A percentile compares a stretch with the other conserved stretches of the same genome.
phyloP scores from a whole-genome alignment of 2,888 invertebrate genomes.

The Clanis bilineata region DNA sequence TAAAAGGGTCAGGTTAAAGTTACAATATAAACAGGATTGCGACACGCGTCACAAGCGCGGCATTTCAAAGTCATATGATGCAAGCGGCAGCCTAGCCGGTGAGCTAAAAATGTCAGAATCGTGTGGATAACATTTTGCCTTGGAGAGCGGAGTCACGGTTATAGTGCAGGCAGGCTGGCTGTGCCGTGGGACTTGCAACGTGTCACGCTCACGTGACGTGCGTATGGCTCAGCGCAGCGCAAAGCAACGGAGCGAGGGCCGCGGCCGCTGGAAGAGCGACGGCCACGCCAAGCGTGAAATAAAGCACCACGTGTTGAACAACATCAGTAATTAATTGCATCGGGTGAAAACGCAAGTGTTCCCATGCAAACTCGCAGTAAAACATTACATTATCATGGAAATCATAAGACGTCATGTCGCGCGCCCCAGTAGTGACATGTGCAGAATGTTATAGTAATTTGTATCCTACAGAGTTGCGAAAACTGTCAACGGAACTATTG shows the following conservation, averaged over 20 bases:
- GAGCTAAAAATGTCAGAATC: slow-evolving; percentile 76
- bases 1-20: slow-evolving; percentile 45
- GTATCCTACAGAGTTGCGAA: slow-evolving; percentile 24
- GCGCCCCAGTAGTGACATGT: neutral
- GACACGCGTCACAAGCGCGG: slow-evolving; percentile 51
- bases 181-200: neutral
- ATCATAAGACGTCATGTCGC: neutral
- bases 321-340: slow-evolving; percentile 69
- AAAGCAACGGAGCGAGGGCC: slow-evolving; percentile 26
- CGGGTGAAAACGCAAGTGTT: slow-evolving; percentile 74
- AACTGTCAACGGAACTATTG: neutral
- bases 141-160: slow-evolving; percentile 46
- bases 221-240: neutral
- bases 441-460: neutral
- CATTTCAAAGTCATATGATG: slow-evolving; percentile 63
- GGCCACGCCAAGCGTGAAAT: slow-evolving; percentile 62
- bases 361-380: slow-evolving; percentile 61
- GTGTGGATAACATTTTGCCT: slow-evolving; percentile 58
- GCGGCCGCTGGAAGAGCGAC: slow-evolving; percentile 54
- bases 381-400: slow-evolving; percentile 24
- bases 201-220: too few species aligned
- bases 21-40: slow-evolving; percentile 54
- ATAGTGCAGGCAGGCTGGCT: slow-evolving; percentile 31
- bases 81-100: slow-evolving; percentile 47
- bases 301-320: slow-evolving; percentile 75